These are phyloP conservation scores for Samia ricini DNA, from an alignment of 1,140 invertebrate species.

Conservation along the genomic window DNA sequence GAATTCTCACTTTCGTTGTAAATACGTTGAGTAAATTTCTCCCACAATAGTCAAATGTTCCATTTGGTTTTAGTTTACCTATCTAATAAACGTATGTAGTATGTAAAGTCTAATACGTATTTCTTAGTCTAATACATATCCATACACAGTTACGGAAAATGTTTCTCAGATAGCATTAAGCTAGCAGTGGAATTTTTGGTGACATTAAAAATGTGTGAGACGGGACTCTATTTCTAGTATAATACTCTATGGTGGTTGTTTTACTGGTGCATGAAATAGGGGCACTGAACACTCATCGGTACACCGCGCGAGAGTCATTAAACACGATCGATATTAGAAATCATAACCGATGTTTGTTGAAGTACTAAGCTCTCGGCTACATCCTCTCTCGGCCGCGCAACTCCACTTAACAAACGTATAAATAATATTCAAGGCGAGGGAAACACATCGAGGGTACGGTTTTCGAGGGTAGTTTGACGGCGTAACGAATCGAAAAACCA, in stretches of 20 bases:
- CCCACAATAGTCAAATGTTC: too few species aligned
- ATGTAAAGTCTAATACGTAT: too few species aligned
- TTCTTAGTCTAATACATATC: too few species aligned
- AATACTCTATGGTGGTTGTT: neutral
- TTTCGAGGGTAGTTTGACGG: slow-evolving; percentile 74
- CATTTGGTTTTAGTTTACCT: too few species aligned
- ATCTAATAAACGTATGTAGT: too few species aligned
- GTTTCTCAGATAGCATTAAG: too few species aligned
- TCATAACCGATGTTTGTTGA: slow-evolving; percentile 74
- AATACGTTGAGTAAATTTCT: too few species aligned
- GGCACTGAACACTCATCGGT: neutral
- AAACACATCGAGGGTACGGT: slow-evolving; percentile 71
- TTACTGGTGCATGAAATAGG: neutral
- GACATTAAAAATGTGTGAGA: too few species aligned
- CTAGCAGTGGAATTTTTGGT: too few species aligned
- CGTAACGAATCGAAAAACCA: slow-evolving; percentile 78
- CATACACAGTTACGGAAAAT: too few species aligned
- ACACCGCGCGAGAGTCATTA: neutral
- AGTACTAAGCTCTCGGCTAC: slow-evolving; percentile 69
- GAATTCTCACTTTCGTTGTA: too few species aligned
- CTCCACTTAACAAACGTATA: slow-evolving; percentile 76
- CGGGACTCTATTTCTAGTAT: neutral
- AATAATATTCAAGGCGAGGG: slow-evolving; percentile 76
- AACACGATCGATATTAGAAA: slow-evolving; percentile 61
- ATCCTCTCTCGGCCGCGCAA: slow-evolving; percentile 64